These are phyloP conservation scores for Iselma pallidipennis DNA, from an alignment of 2,888 invertebrate genomes.

Conservation along the genomic window DNA sequence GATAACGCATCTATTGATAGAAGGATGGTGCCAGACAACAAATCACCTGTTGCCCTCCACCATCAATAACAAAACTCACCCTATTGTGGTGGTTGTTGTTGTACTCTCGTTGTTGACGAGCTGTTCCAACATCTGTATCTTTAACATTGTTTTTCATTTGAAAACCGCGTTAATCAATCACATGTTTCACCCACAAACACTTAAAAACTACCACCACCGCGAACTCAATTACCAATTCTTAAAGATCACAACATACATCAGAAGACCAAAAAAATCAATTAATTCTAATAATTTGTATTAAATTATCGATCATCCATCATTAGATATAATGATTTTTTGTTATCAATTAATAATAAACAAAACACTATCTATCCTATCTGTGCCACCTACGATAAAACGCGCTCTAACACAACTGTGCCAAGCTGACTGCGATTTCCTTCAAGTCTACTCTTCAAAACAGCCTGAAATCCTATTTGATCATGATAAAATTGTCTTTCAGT, in stretches of 20 bases:
- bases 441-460: conserved; percentile 21
- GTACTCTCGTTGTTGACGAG: conserved; percentile 67
- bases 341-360: not conserved
- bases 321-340: not conserved
- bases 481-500: conserved; percentile 43
- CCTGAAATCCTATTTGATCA: conserved; percentile 24
- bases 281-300: not conserved
- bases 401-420: conserved; percentile 43
- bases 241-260: conserved; percentile 19
- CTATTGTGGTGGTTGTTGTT: conserved; percentile 16
- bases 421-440: conserved; percentile 29
- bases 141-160: conserved; percentile 62
- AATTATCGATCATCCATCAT: conserved; percentile 18
- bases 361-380: not conserved
- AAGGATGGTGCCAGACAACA: no score
- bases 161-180: conserved; percentile 26
- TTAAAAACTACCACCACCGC: conserved; percentile 13
- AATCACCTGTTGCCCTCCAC: conserved; percentile 17
- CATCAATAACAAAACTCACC: conserved; percentile 40
- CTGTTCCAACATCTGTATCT: conserved; percentile 78
- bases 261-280: conserved; percentile 7
- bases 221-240: conserved; percentile 12
- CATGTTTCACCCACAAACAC: conserved; percentile 23
- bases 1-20: no score
- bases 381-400: conserved; percentile 37